Base-by-base conservation (phyloP, 2,888 invertebrate genomes). In the Drosophila phalerata region DNA sequence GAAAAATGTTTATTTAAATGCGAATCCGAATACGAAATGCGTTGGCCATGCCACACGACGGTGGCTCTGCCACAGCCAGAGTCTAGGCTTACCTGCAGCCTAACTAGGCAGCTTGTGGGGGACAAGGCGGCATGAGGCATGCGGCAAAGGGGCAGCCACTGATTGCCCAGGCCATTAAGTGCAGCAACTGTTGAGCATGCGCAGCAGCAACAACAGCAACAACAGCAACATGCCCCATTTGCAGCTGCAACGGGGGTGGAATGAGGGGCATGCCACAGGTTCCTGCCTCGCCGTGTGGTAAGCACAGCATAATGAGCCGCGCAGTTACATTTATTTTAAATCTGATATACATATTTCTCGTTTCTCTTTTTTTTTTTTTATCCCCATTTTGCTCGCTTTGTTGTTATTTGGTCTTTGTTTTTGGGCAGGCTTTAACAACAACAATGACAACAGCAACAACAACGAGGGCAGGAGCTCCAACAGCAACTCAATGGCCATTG, bases 251-350 rank as follows among this genome's bases (percentile, higher is more conserved):
- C 25, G 19, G 47, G 17, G 17, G 22, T 22, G 56, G 55, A 17
- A 25, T 13, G 9, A 15, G 17, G 19, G 28, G 15, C 22, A 45
- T 30, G 40, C 19, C 45, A 30, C 51, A 58, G 67, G 52, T 52
- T 38, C 52, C 69, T 63, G 68, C 69, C 58, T 53, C 56, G 43
- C 60, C 40, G 79, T 79, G 79, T 86, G 84, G 84, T 77, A 84
- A 87, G 84, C 85, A 67, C 88, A 82, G 85, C 85, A 86, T 89
- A 86, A 89, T 86, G 86, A 86, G 86, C 85, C 82, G 89, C 87
- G 90, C 90, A 87, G 87, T 90, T 90, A 90, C 87, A 90, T 90
- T 88, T 90, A 90, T 90, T 88, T 90, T 88, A 90, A 90, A 88
- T 90, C 90, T 90, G 88, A 88, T 88, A 90, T 85, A 88, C 90